These are phyloP conservation scores for Psittacula derbiana DNA, from an alignment of 2,797 vertebrate genomes.

Conservation along the genomic window DNA sequence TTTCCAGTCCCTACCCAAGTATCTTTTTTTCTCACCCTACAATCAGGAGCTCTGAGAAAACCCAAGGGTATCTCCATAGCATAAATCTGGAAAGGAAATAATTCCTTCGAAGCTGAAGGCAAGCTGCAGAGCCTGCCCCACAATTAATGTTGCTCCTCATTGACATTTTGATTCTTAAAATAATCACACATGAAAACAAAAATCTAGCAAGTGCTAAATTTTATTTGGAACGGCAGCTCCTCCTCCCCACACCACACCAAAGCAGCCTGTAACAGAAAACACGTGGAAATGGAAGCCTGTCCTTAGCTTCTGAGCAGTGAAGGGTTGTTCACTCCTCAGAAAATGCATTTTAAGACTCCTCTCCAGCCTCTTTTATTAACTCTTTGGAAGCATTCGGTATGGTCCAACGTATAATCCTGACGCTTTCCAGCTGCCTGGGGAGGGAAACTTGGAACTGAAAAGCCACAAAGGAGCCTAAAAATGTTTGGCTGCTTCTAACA, in stretches of 20 bases:
- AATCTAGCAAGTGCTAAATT: background rate
- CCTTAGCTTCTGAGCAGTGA: background rate
- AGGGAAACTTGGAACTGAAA: background rate
- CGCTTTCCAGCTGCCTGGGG: background rate
- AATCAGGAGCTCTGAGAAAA: background rate
- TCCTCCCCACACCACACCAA: background rate
- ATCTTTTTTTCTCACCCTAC: background rate
- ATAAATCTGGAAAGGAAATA: background rate
- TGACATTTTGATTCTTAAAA: background rate
- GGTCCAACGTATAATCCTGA: background rate
- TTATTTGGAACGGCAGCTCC: background rate
- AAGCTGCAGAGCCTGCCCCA: background rate
- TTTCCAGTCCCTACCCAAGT: background rate
- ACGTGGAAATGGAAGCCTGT: background rate
- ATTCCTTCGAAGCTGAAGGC: background rate
- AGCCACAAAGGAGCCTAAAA: background rate
- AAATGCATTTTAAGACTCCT: background rate
- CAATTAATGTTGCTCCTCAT: background rate
- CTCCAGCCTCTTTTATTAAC: background rate
- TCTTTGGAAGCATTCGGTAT: background rate
- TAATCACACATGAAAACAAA: background rate
- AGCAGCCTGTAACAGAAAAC: background rate
- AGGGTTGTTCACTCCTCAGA: background rate
- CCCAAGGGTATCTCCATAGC: background rate
- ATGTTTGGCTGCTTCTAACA: background rate